Conservation (phyloP, 2,888 invertebrate species). For the Biston betularia region DNA sequence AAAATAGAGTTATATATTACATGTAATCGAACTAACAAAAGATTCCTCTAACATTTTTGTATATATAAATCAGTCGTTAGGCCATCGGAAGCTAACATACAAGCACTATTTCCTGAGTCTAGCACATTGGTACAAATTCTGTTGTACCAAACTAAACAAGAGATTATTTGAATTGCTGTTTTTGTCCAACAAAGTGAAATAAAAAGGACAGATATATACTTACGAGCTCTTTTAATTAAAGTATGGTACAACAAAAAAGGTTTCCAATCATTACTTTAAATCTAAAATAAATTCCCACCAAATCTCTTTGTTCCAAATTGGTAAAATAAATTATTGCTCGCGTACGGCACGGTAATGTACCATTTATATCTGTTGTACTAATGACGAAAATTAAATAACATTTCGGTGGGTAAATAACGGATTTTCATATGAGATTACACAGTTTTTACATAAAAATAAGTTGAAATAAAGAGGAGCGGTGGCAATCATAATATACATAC, state of each 20-base stretch:
- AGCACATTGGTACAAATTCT: conserved; percentile 6
- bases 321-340: conserved; percentile 41
- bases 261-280: conserved; percentile 2
- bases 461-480: conserved; percentile 48
- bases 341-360: conserved; percentile 22
- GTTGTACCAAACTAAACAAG: conserved; percentile 2
- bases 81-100: conserved; percentile 43
- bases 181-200: background rate
- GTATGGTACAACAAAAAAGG: background rate
- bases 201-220: background rate
- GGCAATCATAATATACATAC: conserved; percentile 68
- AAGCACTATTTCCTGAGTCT: conserved; percentile 17
- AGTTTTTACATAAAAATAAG: conserved; percentile 43
- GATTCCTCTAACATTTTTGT: background rate
- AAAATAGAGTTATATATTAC: too few relatives aligned
- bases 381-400: conserved; percentile 47
- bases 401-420: conserved; percentile 67
- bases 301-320: conserved; percentile 36
- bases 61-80: conserved; percentile 50
- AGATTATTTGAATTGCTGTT: background rate
- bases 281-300: conserved; percentile 51
- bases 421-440: conserved; percentile 53
- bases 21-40: background rate
- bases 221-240: too few relatives aligned
- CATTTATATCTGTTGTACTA: conserved; percentile 49